Evolutionary conservation across 2,888 invertebrate genomes (phyloP), one percentile per base, ranked within the genome.

Genomic region (Leptura quadrifasciata): DNA sequence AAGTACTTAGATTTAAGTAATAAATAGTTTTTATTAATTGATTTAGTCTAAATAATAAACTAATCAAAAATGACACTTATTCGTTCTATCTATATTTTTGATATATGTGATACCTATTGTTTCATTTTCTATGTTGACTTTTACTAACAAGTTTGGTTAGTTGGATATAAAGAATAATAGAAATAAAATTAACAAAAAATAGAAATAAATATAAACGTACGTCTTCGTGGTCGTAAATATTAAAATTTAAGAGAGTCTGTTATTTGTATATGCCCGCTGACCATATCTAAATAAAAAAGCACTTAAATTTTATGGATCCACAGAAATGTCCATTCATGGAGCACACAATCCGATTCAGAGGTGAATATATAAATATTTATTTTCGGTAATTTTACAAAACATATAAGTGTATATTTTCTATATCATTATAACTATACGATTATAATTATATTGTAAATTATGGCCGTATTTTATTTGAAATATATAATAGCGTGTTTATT

Each of bases 271-370:
- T 69, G 67, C 78, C 80, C 72, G 80, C 76, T 80, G 78, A 74
- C 65, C 71, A 76, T 63, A 67, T 69, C 20, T 58, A 39, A 74
- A 76, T 77, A 79, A 82, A 81, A 80, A 81, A 76, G 79, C 81
- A 82, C 75, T 82, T 81, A 81, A 82, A 77, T 81, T 83, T 83
- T 81, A 83, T 81, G 80, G 77, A 72, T 73, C 72, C 64, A 76
- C 77, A 80, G 77, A 77, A 75, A 76, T 77, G 76, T 75, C 73
- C 80, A 80, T 80, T 80, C 79, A 80, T 79, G 67, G 67, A 54
- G 57, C 65, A 65, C 60, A 73, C 73, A 31, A 60, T 35, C 67
- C 47, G 67, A 73, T 73, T 67, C 24, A 39, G 60, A 47, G 24
- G 63, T 77, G 77, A 74, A 74, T 74, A 74, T 52, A 74, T 74